Base-by-base conservation (phyloP, 2,888 invertebrate genomes). In the Tachina fera region DNA sequence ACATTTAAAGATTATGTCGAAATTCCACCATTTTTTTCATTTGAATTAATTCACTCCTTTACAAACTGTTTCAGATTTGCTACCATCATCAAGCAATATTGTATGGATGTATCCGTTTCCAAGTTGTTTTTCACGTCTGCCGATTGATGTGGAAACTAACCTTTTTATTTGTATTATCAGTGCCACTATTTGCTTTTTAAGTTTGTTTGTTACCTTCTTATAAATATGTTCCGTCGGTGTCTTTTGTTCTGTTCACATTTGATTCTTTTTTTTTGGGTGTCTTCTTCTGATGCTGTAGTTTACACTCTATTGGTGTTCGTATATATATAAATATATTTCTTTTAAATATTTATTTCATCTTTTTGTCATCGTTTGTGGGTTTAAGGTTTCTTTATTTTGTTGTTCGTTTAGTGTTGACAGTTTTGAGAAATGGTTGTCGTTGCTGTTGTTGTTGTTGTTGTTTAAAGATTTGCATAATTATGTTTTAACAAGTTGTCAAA, bases 261-360 rank as follows among this genome's bases (percentile, higher is more conserved):
- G n/a, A 63, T 60, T 47, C 41, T 77, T 49, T 43, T 45, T 82
- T 31, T 13, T 49, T 51, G 22, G 76, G 45, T 63, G 58, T 31
- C 31, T 31, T 14, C 39, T 51, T 31, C 13, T 39, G 67, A 67
- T 47, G 58, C 41, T 61, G 53, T 65, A n/a, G 67, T 84, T 74
- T 53, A 74, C 87, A 88, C 89, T 88, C 85, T 85, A 88, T 88
- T 88, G 84, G 87, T 81, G 87, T 83, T 77, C 45, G 71, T 22
- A 56, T 63, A 3, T n/a, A n/a, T n/a, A n/a, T n/a, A n/a, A n/a
- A n/a, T n/a, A n/a, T 47, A 51, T 61, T 47, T 58, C 53, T 80
- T 60, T 14, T 22, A 41, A 14, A 19, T 47, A n/a, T 61, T 76
- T 58, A 14, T 78, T 51, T 71, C 70, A 71, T 61, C 31, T 58